Conservation (phyloP, 2,888 invertebrate genomes). For the Lingula anatina region DNA sequence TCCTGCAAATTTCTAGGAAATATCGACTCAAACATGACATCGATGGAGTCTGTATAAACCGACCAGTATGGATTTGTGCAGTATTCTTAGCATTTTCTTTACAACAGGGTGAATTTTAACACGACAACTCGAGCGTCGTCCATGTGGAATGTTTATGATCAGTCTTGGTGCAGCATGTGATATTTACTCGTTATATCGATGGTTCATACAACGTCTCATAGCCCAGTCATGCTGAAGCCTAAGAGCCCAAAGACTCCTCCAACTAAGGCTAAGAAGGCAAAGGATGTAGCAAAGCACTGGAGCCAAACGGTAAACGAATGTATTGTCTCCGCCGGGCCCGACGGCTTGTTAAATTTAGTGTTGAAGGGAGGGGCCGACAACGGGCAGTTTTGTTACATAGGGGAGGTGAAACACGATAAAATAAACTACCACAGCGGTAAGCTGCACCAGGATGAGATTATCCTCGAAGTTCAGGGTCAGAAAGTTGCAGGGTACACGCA, state of each 20-base stretch:
- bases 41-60: too few species aligned
- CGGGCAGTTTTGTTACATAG: conserved; percentile 46
- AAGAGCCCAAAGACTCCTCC: conserved; percentile 15
- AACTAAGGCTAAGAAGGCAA: conserved; percentile 14
- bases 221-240: too few species aligned
- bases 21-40: too few species aligned
- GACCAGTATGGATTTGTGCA: too few species aligned
- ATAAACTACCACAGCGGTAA: conserved; percentile 46
- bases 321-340: conserved; percentile 50
- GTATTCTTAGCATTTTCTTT: too few species aligned
- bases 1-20: too few species aligned
- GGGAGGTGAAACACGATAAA: conserved; percentile 35
- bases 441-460: conserved; percentile 49
- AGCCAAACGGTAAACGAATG: conserved; percentile 52
- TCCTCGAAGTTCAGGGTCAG: conserved; percentile 58
- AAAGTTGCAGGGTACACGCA: conserved; percentile 60
- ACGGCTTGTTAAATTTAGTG: conserved; percentile 51
- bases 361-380: conserved; percentile 57
- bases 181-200: too few species aligned
- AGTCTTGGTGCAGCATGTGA: too few species aligned
- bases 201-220: too few species aligned
- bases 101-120: too few species aligned
- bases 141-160: too few species aligned
- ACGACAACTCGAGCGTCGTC: too few species aligned
- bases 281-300: conserved; percentile 46